A percentile compares a stretch with the other conserved stretches of the same genome.
Evolutionary conservation across 2,113 vertebrate genomes (phyloP).

Genomic region (Malurus cyaneus): DNA sequence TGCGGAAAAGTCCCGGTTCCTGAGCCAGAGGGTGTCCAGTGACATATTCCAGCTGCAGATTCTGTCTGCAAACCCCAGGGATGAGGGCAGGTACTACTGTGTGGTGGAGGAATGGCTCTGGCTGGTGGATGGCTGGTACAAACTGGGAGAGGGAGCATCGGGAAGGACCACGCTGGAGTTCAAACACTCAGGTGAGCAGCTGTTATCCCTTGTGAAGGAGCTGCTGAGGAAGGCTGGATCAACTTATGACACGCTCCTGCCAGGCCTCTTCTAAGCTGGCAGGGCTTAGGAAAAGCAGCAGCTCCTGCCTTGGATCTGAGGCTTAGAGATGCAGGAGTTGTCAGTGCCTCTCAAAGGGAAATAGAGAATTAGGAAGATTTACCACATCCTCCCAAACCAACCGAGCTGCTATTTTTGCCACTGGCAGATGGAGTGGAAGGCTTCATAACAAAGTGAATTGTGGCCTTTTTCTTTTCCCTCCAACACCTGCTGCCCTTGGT

Average conservation of each 20-base stretch:
- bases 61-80: not conserved
- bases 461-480: not conserved
- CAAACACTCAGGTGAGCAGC: slow-evolving; percentile 61
- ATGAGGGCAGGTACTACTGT: slow-evolving; percentile 79
- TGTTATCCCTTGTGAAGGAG: not conserved
- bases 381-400: slow-evolving; percentile 47
- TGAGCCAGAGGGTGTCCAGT: slow-evolving; percentile 55
- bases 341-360: slow-evolving; percentile 60
- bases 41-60: slow-evolving; percentile 71
- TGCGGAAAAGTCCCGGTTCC: slow-evolving; percentile 53
- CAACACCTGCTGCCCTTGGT: not conserved
- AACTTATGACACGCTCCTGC: not conserved
- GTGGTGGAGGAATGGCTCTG: slow-evolving; percentile 81
- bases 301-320: not conserved
- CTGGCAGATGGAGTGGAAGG: not conserved
- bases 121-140: slow-evolving; percentile 50
- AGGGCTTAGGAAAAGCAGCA: not conserved
- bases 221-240: not conserved
- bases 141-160: slow-evolving; percentile 30
- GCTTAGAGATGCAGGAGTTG: not conserved
- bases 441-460: not conserved
- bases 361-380: slow-evolving; percentile 53
- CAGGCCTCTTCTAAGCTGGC: not conserved
- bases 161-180: slow-evolving; percentile 59
- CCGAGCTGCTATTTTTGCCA: slow-evolving; percentile 18